Evolutionary conservation across 2,113 vertebrate genomes (phyloP).

Genomic region (Macrotis lagotis): DNA sequence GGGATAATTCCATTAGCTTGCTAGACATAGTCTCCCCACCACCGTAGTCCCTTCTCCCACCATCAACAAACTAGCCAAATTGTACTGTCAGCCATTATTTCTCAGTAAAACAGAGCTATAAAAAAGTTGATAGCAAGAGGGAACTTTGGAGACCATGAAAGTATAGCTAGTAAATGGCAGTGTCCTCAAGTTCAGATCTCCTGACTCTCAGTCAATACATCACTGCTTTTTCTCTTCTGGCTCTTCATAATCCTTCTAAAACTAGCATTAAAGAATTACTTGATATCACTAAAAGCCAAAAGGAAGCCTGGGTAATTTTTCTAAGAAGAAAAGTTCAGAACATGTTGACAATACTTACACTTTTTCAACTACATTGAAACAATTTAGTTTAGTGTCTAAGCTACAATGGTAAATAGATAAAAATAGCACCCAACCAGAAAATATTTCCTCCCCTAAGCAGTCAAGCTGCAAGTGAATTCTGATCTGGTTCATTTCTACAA

Average conservation of each 20-base stretch:
- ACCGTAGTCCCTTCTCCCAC: no score
- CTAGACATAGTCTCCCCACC: no score
- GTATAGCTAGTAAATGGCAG: no score
- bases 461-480: neutral
- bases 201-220: no score
- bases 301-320: no score
- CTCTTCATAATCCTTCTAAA: no score
- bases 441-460: neutral
- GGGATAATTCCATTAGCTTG: neutral
- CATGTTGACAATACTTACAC: neutral
- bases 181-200: no score
- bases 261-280: no score
- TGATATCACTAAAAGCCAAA: no score
- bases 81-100: neutral
- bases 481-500: no score
- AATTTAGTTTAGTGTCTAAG: neutral
- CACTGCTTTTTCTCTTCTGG: no score
- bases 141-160: neutral
- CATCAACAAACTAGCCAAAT: neutral
- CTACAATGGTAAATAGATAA: neutral
- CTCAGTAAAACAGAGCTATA: neutral
- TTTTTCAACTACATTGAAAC: neutral
- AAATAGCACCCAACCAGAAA: neutral
- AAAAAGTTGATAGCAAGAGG: neutral
- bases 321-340: neutral